Percentiles rank a stretch among this genome's conserved stretches.
These are phyloP conservation scores for Diuraphis noxia DNA, from an alignment of 1,140 invertebrate species.

Conservation along the genomic window DNA sequence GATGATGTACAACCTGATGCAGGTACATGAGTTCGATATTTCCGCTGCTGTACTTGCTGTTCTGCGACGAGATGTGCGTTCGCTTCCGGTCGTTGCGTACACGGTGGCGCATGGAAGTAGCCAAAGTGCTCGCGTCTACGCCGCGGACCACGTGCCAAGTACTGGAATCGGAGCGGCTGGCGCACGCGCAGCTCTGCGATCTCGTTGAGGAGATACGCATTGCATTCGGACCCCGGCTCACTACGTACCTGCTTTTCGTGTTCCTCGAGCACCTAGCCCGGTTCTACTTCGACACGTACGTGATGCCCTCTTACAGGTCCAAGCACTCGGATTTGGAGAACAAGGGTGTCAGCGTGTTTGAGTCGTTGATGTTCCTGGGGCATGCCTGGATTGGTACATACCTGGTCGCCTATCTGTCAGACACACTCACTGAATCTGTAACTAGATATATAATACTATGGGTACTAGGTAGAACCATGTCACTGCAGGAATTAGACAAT, in stretches of 20 bases:
- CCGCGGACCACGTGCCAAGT: neutral
- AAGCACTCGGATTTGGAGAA: neutral
- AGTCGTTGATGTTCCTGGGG: neutral
- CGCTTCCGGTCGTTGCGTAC: slow-evolving; percentile 24
- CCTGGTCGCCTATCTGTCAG: slow-evolving; percentile 35
- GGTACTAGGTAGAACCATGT: neutral
- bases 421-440: slow-evolving; percentile 33
- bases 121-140: neutral
- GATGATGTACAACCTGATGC: too few species aligned
- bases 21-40: slow-evolving; percentile 43
- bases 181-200: slow-evolving; percentile 39
- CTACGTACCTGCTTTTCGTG: slow-evolving; percentile 31
- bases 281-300: slow-evolving; percentile 38
- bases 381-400: slow-evolving; percentile 38
- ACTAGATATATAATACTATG: neutral
- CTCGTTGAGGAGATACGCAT: slow-evolving; percentile 24
- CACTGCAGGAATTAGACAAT: neutral
- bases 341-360: neutral
- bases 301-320: neutral
- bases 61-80: slow-evolving; percentile 38
- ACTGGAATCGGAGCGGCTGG: slow-evolving; percentile 28
- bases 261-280: slow-evolving; percentile 34
- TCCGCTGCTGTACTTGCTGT: slow-evolving; percentile 27
- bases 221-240: slow-evolving; percentile 13
- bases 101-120: slow-evolving; percentile 25